Evolutionary conservation across 1,140 invertebrate genomes (phyloP).

Genomic region (Hylyphantes graminicola): DNA sequence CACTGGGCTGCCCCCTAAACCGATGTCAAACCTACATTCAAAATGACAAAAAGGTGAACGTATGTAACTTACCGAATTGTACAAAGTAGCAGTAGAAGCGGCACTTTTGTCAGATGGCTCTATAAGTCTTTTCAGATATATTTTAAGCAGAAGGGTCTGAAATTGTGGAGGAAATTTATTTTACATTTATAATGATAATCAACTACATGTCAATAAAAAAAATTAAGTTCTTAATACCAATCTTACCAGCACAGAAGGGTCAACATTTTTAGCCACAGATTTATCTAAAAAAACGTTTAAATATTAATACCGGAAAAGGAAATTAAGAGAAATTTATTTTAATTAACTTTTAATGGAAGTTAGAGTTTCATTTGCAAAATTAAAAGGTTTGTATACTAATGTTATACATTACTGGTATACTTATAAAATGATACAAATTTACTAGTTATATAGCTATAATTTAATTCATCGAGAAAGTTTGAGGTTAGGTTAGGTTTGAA

Average conservation of each 20-base stretch:
- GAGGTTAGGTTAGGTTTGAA: too few species aligned
- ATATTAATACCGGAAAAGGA: neutral
- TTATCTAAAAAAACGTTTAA: constrained; percentile 40
- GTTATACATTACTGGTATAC: too few species aligned
- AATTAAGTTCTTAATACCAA: too few species aligned
- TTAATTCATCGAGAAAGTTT: too few species aligned
- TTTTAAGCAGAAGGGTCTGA: constrained; percentile 44
- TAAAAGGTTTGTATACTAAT: too few species aligned
- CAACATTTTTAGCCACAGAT: constrained; percentile 18
- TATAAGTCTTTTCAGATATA: constrained; percentile 51
- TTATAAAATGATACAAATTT: too few species aligned
- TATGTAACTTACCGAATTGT: constrained; percentile 30
- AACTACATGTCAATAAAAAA: too few species aligned
- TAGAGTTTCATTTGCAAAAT: too few species aligned
- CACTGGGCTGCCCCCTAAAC: too few species aligned
- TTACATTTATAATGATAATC: neutral
- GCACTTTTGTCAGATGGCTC: neutral
- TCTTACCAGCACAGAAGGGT: constrained; percentile 26
- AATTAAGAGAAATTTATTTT: too few species aligned
- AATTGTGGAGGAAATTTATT: neutral
- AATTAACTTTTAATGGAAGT: too few species aligned
- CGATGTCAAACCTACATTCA: neutral
- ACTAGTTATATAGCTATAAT: too few species aligned
- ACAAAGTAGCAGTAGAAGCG: constrained; percentile 1
- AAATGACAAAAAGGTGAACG: neutral